Evolutionary conservation across 2,888 invertebrate genomes (phyloP).

Genomic region (Gastracanthus pulcherrimus): DNA sequence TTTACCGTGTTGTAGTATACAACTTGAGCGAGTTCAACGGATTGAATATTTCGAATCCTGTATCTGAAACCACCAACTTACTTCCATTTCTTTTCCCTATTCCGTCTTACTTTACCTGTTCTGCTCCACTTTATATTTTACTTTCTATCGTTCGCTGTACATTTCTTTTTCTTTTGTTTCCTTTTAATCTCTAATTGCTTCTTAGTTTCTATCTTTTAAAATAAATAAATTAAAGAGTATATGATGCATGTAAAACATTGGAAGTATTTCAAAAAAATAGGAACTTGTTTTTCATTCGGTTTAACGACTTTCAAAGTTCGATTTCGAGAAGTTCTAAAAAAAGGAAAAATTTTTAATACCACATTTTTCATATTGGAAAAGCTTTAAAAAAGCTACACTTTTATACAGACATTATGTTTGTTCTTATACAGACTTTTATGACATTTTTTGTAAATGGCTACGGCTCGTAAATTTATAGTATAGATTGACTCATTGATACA

Average conservation of each 20-base stretch:
- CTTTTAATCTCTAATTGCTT: background rate
- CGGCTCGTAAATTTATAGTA: too few species aligned
- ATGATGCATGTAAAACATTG: too few species aligned
- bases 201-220: background rate
- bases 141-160: background rate
- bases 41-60: conserved; percentile 23
- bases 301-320: background rate
- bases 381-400: background rate
- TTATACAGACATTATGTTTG: background rate
- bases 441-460: background rate
- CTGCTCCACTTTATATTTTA: background rate
- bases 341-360: background rate
- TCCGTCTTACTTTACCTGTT: background rate
- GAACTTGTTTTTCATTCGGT: background rate
- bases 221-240: too few species aligned
- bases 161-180: background rate
- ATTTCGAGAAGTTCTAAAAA: background rate
- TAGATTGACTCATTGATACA: too few species aligned
- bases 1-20: conserved; percentile 30
- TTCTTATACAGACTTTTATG: background rate
- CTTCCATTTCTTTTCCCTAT: background rate
- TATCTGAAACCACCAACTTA: conserved; percentile 2
- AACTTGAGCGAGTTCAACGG: conserved; percentile 40
- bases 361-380: background rate
- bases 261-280: too few species aligned